Conservation (phyloP, 1,140 invertebrate genomes). For the Heliconius nattereri region DNA sequence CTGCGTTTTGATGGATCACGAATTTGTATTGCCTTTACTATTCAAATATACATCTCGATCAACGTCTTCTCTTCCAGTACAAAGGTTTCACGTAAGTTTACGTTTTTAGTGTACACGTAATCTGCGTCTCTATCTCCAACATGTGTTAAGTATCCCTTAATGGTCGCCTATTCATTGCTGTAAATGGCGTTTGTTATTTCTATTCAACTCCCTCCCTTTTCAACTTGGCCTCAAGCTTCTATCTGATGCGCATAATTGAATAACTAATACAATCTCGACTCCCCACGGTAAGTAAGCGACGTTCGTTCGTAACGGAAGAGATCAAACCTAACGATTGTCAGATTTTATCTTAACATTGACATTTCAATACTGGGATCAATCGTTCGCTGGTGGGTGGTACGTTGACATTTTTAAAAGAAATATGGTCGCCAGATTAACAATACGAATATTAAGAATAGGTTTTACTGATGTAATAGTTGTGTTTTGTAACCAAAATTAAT, state of each 20-base stretch:
- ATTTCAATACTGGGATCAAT: slow-evolving; percentile 71
- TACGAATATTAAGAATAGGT: slow-evolving; percentile 23
- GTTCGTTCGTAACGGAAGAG: slow-evolving; percentile 42
- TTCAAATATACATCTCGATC: slow-evolving; percentile 61
- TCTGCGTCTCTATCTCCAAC: slow-evolving; percentile 41
- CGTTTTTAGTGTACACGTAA: slow-evolving; percentile 28
- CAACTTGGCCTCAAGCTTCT: slow-evolving; percentile 52
- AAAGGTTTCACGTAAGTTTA: slow-evolving; percentile 35
- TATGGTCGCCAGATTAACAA: slow-evolving; percentile 11
- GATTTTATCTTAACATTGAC: slow-evolving; percentile 72
- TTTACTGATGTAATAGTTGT: not conserved
- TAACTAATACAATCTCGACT: slow-evolving; percentile 62
- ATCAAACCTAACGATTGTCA: slow-evolving; percentile 65
- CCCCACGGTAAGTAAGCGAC: slow-evolving; percentile 53
- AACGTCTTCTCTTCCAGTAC: slow-evolving; percentile 45
- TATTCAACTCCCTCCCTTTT: slow-evolving; percentile 52
- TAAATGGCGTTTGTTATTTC: slow-evolving; percentile 58
- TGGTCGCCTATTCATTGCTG: slow-evolving; percentile 48
- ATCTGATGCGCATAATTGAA: slow-evolving; percentile 77
- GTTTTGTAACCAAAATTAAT: not conserved
- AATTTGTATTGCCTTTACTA: slow-evolving; percentile 63
- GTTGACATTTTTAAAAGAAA: slow-evolving; percentile 27
- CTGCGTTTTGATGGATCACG: slow-evolving; percentile 68
- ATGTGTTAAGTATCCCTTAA: slow-evolving; percentile 48
- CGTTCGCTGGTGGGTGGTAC: slow-evolving; percentile 41